Evolutionary conservation across 2,113 vertebrate genomes (phyloP).

Genomic region (Gopherus flavomarginatus): DNA sequence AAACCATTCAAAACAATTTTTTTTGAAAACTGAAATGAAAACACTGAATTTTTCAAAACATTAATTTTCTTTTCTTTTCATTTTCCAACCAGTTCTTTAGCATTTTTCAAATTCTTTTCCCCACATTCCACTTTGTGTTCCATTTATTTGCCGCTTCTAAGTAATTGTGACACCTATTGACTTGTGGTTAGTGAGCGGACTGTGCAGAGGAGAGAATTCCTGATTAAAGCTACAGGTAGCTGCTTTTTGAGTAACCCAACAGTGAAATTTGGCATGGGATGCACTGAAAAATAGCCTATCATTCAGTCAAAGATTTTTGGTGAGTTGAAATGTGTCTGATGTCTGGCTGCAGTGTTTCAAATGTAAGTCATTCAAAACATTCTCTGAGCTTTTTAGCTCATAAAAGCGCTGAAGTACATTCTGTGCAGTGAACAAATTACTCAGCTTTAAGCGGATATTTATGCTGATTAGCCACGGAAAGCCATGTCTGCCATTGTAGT

Average conservation of each 20-base stretch:
- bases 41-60: neutral
- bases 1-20: neutral
- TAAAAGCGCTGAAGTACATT: slow-evolving; percentile 67
- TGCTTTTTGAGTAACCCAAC: slow-evolving; percentile 27
- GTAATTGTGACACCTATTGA: slow-evolving; percentile 71
- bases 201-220: neutral
- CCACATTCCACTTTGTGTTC: neutral
- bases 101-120: neutral
- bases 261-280: neutral
- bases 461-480: slow-evolving; percentile 66
- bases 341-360: slow-evolving; percentile 31
- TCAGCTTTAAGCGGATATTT: slow-evolving; percentile 68
- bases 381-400: slow-evolving; percentile 42
- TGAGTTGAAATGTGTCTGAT: slow-evolving; percentile 18
- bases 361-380: slow-evolving; percentile 61
- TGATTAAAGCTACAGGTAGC: neutral
- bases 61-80: neutral
- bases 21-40: neutral
- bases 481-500: slow-evolving; percentile 47
- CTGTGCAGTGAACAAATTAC: slow-evolving; percentile 58
- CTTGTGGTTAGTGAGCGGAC: neutral
- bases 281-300: neutral
- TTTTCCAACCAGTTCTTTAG: neutral
- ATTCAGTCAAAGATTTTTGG: neutral
- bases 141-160: slow-evolving; percentile 40